Base-by-base conservation (phyloP, 2,113 vertebrate species). In the Vanacampus margaritifer region DNA sequence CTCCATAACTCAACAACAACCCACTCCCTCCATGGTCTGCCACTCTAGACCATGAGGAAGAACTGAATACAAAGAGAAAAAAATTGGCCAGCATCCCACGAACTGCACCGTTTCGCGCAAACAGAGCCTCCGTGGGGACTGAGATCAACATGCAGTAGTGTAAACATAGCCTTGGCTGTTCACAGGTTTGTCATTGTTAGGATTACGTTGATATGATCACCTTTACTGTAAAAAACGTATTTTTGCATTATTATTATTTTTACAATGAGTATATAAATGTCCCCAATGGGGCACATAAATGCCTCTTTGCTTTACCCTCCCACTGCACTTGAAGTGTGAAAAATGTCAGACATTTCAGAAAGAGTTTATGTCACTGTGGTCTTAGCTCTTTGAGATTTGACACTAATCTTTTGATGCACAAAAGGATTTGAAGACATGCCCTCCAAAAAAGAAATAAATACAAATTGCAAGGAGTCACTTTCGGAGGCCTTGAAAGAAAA, bases 401-500 rank as follows among this genome's bases (percentile, higher is more conserved):
- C 86, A 80, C 74, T 83, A 75, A 71, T 88, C 84, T 72, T n/a
- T 71, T 35, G 50, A 70, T 1, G 43, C 79, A 77, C 82, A 88
- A 84, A 88, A 75, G 79, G 81, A 67, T 74, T 64, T 14, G 43
- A 63, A 75, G 84, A 88, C 81, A 87, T 76, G 74, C 74, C 67
- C 81, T 10, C 39, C 39, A 39, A 86, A 87, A 67, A 86, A 88
- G 43, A 70, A 77, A 84, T 71, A 75, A 87, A 66, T 71, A 75
- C 85, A 65, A 35, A 57, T 17, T 8, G 26, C 1, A 0, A 37
- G 73, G 83, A 84, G 76, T 69, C 75, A 83, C 73, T 88, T 88
- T 83, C 86, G 82, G 82, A 67, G 43, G 9, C 71, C 76, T 76
- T 85, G 80, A 87, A 88, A 86, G 83, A 81, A 68, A 84, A 79